phyloP scores from a whole-genome alignment of 2,113 vertebrate species.

The Zosterops hypoxanthus region DNA sequence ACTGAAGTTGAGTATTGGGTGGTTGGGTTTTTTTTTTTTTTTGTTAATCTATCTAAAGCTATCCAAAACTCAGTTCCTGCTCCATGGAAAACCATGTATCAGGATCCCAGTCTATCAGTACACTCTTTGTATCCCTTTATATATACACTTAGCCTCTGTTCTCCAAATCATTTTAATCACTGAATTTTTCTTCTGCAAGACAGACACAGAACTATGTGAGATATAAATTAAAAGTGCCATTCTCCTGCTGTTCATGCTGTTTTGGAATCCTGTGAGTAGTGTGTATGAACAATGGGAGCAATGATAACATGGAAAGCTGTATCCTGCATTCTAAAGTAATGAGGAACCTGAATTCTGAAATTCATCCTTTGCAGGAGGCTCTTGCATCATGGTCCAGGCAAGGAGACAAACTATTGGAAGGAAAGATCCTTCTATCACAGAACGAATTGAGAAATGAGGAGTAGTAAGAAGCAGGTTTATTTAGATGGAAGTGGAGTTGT shows the following conservation, averaged over 20 bases:
- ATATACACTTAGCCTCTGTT: background rate
- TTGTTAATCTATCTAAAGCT: rapidly evolving
- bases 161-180: background rate
- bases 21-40: background rate
- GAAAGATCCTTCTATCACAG: background rate
- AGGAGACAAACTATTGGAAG: background rate
- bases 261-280: background rate
- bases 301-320: background rate
- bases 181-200: background rate
- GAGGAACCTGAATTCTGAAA: background rate
- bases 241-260: background rate
- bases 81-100: background rate
- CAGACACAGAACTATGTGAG: background rate
- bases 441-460: background rate
- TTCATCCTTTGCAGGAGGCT: background rate
- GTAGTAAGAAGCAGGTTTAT: background rate
- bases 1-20: background rate
- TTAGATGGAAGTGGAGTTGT: background rate
- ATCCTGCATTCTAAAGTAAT: background rate
- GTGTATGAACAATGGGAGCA: background rate
- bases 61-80: background rate
- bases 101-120: background rate
- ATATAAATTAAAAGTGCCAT: background rate
- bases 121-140: background rate
- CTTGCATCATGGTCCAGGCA: background rate